Evolutionary conservation across 2,797 vertebrate species (phyloP).

Genomic region (Anisognathus igniventris): DNA sequence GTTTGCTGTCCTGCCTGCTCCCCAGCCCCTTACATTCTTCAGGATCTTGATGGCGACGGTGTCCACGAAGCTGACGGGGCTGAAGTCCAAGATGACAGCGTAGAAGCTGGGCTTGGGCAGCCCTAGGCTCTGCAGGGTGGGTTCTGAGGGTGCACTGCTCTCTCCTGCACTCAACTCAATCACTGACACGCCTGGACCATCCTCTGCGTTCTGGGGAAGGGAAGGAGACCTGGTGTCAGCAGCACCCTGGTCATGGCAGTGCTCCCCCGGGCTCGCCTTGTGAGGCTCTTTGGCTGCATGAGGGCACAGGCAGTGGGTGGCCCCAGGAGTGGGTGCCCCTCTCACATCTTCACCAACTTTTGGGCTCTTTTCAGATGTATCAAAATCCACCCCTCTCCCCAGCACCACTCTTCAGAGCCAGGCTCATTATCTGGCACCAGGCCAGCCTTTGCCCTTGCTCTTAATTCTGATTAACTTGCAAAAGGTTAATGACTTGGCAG

Average conservation of each 20-base stretch:
- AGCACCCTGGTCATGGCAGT: neutral
- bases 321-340: rapidly evolving
- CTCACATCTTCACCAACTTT: neutral
- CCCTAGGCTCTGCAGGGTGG: slow-evolving; percentile 57
- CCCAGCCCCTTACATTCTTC: slow-evolving; percentile 75
- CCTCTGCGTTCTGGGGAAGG: neutral
- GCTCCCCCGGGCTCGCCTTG: rapidly evolving
- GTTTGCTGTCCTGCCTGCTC: neutral
- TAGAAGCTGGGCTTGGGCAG: slow-evolving; percentile 72
- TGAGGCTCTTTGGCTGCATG: neutral
- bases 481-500: neutral
- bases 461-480: neutral
- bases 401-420: neutral
- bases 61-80: slow-evolving; percentile 88
- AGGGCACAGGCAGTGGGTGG: neutral
- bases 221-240: rapidly evolving
- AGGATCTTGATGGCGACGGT: slow-evolving; percentile 88
- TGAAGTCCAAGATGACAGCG: slow-evolving; percentile 86
- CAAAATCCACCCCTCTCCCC: neutral
- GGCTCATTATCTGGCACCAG: neutral
- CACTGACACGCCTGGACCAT: rapidly evolving
- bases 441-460: neutral
- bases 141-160: neutral
- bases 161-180: neutral
- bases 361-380: rapidly evolving